phyloP scores from a whole-genome alignment of 1,140 invertebrate genomes.

The Belonocnema kinseyi region DNA sequence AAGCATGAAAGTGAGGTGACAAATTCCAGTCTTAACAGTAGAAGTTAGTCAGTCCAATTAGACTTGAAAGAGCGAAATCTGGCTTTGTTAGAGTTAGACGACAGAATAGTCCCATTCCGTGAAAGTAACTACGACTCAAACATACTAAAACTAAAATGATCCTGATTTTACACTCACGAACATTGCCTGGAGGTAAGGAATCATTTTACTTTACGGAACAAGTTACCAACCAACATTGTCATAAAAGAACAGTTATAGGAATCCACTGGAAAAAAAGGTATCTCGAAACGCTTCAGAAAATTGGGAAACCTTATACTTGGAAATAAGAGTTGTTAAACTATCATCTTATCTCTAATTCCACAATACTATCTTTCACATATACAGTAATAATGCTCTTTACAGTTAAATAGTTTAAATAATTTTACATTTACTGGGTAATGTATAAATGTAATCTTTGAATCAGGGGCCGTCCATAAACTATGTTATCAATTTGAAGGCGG shows the following conservation, averaged over 20 bases:
- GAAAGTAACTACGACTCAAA: not conserved
- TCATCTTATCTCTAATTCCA: slow-evolving; percentile 9
- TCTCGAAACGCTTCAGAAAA: not conserved
- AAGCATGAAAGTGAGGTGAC: slow-evolving; percentile 7
- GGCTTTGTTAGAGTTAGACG: not conserved
- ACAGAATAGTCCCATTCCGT: not conserved
- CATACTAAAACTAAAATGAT: slow-evolving; percentile 6
- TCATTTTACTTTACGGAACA: slow-evolving; percentile 9
- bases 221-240: not conserved
- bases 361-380: not conserved
- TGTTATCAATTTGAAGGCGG: no score
- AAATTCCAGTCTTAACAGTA: not conserved
- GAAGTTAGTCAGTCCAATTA: not conserved
- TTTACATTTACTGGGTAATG: not conserved
- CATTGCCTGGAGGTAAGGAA: not conserved
- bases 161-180: slow-evolving; percentile 1
- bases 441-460: not conserved
- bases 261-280: not conserved
- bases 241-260: slow-evolving; percentile 17
- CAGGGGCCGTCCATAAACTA: no score
- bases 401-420: not conserved
- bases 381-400: not conserved
- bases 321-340: not conserved
- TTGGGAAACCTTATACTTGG: not conserved
- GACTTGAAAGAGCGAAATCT: not conserved